Conservation (phyloP, 2,113 vertebrate genomes). For the Aix galericulata region DNA sequence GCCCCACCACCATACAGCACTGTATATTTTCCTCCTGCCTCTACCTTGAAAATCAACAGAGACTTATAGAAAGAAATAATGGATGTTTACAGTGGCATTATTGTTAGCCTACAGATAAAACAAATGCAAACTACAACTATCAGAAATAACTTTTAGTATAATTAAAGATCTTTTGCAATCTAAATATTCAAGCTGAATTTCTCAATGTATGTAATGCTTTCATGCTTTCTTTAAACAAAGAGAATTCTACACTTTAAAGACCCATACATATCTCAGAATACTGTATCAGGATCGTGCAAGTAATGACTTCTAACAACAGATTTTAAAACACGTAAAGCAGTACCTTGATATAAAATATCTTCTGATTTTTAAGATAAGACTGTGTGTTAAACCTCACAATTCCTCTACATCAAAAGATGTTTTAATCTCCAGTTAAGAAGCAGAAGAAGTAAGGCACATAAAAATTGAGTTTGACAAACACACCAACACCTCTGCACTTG, state of each 20-base stretch:
- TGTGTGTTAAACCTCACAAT: not conserved
- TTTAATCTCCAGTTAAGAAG: not conserved
- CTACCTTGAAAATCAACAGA: not conserved
- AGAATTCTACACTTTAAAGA: not conserved
- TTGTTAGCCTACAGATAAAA: not conserved
- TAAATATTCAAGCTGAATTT: not conserved
- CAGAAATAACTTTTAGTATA: not conserved
- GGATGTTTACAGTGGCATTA: not conserved
- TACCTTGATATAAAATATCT: not conserved
- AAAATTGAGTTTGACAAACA: not conserved
- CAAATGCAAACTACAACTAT: not conserved
- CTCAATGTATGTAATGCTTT: not conserved
- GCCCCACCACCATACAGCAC: not conserved
- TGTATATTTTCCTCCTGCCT: not conserved
- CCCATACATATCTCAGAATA: not conserved
- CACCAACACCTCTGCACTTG: not conserved
- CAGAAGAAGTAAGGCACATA: not conserved
- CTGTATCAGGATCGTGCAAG: not conserved
- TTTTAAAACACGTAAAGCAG: not conserved
- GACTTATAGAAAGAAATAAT: not conserved
- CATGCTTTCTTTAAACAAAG: not conserved
- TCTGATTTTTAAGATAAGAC: not conserved
- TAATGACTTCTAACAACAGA: not conserved
- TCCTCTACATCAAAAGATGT: not conserved
- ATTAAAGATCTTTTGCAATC: not conserved